phyloP scores from a whole-genome alignment of 2,113 vertebrate genomes.

The Lagopus muta region DNA sequence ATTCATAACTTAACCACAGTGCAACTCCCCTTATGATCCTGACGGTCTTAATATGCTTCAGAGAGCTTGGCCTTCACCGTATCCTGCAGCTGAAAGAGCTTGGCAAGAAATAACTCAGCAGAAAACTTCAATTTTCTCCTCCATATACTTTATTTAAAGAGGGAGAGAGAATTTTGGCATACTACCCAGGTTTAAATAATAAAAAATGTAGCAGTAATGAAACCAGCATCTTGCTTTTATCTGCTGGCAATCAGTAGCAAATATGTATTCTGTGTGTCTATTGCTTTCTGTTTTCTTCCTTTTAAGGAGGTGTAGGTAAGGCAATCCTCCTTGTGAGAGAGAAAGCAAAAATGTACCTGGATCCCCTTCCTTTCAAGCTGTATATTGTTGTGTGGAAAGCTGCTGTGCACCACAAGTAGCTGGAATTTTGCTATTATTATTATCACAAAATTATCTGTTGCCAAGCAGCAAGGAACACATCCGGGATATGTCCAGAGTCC shows the following conservation, averaged over 20 bases:
- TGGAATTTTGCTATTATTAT: not conserved
- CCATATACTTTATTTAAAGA: not conserved
- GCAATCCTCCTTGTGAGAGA: not conserved
- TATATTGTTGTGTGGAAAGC: constrained; percentile 1
- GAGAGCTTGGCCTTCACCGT: constrained; percentile 38
- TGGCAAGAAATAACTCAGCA: constrained; percentile 70
- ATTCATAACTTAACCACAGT: constrained; percentile 45
- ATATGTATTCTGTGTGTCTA: not conserved
- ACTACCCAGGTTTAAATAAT: constrained; percentile 8
- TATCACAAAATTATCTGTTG: not conserved
- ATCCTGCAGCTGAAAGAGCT: constrained; percentile 68
- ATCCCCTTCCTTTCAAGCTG: not conserved
- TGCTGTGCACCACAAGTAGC: not conserved
- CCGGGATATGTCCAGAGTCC: not conserved
- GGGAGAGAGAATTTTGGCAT: not conserved
- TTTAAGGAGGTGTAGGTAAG: not conserved
- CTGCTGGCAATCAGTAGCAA: constrained; percentile 17
- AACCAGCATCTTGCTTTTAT: constrained; percentile 35
- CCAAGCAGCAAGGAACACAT: not conserved
- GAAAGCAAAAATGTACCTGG: not conserved
- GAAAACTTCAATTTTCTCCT: constrained; percentile 53
- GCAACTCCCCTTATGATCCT: constrained; percentile 55
- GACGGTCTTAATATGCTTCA: constrained; percentile 69
- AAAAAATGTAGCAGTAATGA: not conserved
- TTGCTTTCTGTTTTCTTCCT: not conserved